These are phyloP conservation scores for Brevipalpus yothersi DNA, from an alignment of 1,140 invertebrate species.

Conservation along the genomic window DNA sequence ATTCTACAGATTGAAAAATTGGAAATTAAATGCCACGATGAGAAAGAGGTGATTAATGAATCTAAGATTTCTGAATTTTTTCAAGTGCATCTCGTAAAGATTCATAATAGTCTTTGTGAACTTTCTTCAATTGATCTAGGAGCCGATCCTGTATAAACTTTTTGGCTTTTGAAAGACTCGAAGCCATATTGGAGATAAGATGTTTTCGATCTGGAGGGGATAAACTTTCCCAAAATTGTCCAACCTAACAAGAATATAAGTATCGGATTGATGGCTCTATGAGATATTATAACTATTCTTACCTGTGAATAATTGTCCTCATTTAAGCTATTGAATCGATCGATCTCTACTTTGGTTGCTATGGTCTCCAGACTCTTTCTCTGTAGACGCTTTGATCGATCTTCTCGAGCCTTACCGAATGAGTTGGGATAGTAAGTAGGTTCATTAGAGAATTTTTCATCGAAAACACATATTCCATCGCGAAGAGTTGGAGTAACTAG, in stretches of 20 bases:
- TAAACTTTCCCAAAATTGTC: constrained; percentile 19
- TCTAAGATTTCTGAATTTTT: not conserved
- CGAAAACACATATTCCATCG: constrained; percentile 40
- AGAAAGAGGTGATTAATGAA: too few species aligned
- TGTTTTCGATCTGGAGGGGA: constrained; percentile 40
- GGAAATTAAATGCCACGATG: too few species aligned
- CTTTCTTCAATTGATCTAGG: constrained; percentile 22
- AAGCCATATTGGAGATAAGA: constrained; percentile 52
- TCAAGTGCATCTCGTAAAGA: not conserved
- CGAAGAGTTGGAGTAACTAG: constrained; percentile 32
- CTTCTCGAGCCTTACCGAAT: constrained; percentile 26
- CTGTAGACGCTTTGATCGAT: constrained; percentile 8
- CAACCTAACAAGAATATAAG: too few species aligned
- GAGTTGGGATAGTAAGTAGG: constrained; percentile 90
- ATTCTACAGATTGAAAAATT: too few species aligned
- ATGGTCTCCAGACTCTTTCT: not conserved
- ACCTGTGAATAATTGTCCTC: constrained; percentile 78
- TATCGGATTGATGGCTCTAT: too few species aligned
- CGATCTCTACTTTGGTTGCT: constrained; percentile 5
- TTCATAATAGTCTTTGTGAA: constrained; percentile 17
- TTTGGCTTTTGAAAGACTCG: constrained; percentile 43
- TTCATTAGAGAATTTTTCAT: constrained; percentile 2
- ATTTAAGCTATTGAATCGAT: constrained; percentile 48
- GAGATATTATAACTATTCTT: not conserved
- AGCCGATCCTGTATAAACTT: constrained; percentile 46